A percentile compares a stretch with the other conserved stretches of the same genome.
Evolutionary conservation across 2,797 vertebrate genomes (phyloP).

Genomic region (Zenarchopterus dispar): DNA sequence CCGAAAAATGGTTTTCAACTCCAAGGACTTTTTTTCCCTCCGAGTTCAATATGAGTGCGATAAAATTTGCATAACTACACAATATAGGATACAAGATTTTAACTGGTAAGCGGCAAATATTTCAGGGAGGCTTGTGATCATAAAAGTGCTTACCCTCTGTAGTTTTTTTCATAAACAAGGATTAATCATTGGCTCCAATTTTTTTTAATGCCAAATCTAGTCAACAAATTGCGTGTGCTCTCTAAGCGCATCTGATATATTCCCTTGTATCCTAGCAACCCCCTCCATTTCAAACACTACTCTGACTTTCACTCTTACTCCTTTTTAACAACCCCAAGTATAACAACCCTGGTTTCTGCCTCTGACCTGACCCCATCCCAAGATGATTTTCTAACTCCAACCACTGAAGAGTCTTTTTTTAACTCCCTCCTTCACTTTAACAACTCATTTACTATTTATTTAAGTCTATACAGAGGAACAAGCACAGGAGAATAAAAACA

Average conservation of each 20-base stretch:
- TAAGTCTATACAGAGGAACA: slow-evolving; percentile 13
- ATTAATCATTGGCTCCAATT: slow-evolving; percentile 59
- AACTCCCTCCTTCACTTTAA: slow-evolving; percentile 55
- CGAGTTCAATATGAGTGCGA: slow-evolving; percentile 7
- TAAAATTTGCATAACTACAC: slow-evolving; percentile 16
- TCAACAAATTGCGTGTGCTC: slow-evolving; percentile 48
- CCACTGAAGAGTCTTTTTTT: slow-evolving; percentile 33
- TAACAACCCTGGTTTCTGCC: slow-evolving; percentile 39
- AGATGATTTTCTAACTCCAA: slow-evolving; percentile 59
- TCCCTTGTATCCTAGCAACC: slow-evolving; percentile 82
- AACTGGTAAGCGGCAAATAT: slow-evolving; percentile 39
- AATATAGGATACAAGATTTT: slow-evolving; percentile 12
- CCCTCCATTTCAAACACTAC: slow-evolving; percentile 69
- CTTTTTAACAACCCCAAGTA: slow-evolving; percentile 54
- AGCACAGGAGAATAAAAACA: slow-evolving; percentile 35
- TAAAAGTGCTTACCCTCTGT: slow-evolving; percentile 26
- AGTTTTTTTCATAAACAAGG: slow-evolving; percentile 52
- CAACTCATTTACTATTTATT: slow-evolving; percentile 42
- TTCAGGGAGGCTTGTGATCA: slow-evolving; percentile 11
- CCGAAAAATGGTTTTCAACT: slow-evolving; percentile 11
- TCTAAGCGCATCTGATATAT: slow-evolving; percentile 64
- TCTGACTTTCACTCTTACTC: slow-evolving; percentile 69
- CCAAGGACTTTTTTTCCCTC: neutral
- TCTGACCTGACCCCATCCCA: slow-evolving; percentile 67
- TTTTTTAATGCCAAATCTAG: slow-evolving; percentile 53